Conservation (phyloP, 2,888 invertebrate genomes). For the Lasioglossum malachurum region DNA sequence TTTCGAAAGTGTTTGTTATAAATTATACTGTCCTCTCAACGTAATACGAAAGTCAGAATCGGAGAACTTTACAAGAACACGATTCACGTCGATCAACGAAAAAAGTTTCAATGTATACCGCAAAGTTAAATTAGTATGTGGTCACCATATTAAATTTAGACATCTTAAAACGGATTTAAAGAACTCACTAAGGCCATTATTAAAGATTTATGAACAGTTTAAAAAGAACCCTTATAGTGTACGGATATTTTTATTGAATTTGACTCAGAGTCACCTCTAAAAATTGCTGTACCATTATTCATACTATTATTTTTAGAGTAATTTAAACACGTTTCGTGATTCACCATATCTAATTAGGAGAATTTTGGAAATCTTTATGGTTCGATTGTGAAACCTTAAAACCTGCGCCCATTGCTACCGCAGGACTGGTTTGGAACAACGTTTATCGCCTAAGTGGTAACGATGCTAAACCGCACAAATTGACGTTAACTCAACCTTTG, state of each 20-base stretch:
- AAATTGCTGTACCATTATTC: too few species aligned
- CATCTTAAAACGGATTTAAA: too few species aligned
- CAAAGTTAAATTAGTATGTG: too few species aligned
- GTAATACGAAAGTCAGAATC: neutral
- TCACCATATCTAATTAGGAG: neutral
- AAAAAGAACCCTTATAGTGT: too few species aligned
- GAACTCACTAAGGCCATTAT: too few species aligned
- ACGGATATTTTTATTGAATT: too few species aligned
- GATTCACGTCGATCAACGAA: too few species aligned
- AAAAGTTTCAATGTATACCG: too few species aligned
- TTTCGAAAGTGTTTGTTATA: neutral
- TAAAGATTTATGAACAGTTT: too few species aligned
- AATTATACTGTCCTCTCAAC: neutral
- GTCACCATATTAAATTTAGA: too few species aligned
- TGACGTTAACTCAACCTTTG: constrained; percentile 42
- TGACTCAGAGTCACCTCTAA: too few species aligned
- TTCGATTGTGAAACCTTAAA: neutral
- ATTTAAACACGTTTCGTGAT: neutral
- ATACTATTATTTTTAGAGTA: neutral
- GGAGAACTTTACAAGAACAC: neutral
- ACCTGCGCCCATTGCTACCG: constrained; percentile 11
- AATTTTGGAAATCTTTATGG: neutral
- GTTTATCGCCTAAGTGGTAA: constrained; percentile 40
- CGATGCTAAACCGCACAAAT: constrained; percentile 39
- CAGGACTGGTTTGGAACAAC: neutral